Evolutionary conservation across 2,888 invertebrate species (phyloP).

Genomic region (Argyra leucocephala): DNA sequence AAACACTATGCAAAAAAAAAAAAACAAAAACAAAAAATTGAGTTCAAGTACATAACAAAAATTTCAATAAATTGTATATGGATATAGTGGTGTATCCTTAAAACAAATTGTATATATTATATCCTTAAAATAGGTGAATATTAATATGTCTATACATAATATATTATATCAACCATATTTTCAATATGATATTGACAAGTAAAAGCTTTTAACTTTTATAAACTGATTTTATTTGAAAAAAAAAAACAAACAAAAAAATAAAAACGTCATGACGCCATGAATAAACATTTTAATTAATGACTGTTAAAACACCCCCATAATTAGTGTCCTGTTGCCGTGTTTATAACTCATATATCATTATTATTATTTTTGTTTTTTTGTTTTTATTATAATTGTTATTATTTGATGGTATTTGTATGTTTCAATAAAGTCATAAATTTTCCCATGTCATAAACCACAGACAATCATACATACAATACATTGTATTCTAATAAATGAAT

Average conservation of each 20-base stretch:
- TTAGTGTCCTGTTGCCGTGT: background rate
- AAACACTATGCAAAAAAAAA: no score
- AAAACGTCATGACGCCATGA: background rate
- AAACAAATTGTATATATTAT: background rate
- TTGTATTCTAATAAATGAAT: no score
- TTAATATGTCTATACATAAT: background rate
- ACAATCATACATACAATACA: no score
- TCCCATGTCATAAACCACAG: no score
- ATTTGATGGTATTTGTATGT: no score
- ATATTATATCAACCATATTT: background rate
- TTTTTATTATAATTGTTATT: no score
- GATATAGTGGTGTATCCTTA: no score
- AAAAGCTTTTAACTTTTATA: constrained; percentile 4
- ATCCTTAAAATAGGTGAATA: background rate
- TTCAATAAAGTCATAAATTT: no score
- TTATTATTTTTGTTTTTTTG: no score
- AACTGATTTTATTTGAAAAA: background rate
- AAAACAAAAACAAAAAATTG: background rate
- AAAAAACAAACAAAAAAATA: background rate
- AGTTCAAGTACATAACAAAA: constrained; percentile 2
- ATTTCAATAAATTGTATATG: background rate
- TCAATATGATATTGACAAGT: background rate
- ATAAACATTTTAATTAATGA: background rate
- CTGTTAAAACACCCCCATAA: constrained; percentile 1
- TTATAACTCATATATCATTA: no score